phyloP scores from a whole-genome alignment of 2,113 vertebrate genomes.

The Atlantisia rogersi region DNA sequence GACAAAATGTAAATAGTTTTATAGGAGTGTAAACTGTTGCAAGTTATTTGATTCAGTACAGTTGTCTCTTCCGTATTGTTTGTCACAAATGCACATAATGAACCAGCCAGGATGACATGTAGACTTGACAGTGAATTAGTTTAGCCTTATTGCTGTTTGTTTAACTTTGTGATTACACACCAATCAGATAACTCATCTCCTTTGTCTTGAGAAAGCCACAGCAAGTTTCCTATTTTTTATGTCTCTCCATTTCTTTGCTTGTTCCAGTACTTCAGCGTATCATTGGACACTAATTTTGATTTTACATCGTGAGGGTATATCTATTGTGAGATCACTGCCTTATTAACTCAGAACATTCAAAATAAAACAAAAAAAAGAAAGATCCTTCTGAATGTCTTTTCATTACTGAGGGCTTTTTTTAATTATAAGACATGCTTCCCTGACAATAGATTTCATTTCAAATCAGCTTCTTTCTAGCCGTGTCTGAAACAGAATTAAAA shows the following conservation, averaged over 20 bases:
- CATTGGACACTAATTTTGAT: slow-evolving; percentile 37
- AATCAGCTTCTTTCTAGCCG: not conserved
- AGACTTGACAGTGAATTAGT: slow-evolving; percentile 61
- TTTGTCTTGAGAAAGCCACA: slow-evolving; percentile 39
- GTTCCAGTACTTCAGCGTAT: slow-evolving; percentile 8
- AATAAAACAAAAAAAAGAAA: not conserved
- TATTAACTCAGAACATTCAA: slow-evolving; percentile 17
- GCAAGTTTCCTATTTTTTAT: not conserved
- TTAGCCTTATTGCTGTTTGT: slow-evolving; percentile 62
- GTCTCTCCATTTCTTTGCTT: not conserved
- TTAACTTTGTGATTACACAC: slow-evolving; percentile 69
- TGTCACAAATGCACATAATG: slow-evolving; percentile 74
- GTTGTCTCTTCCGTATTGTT: slow-evolving; percentile 71
- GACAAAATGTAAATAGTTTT: slow-evolving; percentile 78
- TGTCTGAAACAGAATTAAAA: not conserved
- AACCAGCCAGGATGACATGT: slow-evolving; percentile 58
- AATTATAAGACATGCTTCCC: slow-evolving; percentile 18
- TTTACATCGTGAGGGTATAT: slow-evolving; percentile 7
- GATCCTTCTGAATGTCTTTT: not conserved
- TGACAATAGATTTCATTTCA: not conserved
- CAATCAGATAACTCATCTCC: slow-evolving; percentile 64
- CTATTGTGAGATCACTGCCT: not conserved
- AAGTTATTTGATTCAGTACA: slow-evolving; percentile 72
- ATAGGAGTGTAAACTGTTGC: slow-evolving; percentile 72
- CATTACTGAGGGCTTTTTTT: slow-evolving; percentile 22